Percentiles rank a stretch among this genome's conserved stretches.
phyloP scores from a whole-genome alignment of 2,797 vertebrate genomes.

The Pachyuromys duprasi region DNA sequence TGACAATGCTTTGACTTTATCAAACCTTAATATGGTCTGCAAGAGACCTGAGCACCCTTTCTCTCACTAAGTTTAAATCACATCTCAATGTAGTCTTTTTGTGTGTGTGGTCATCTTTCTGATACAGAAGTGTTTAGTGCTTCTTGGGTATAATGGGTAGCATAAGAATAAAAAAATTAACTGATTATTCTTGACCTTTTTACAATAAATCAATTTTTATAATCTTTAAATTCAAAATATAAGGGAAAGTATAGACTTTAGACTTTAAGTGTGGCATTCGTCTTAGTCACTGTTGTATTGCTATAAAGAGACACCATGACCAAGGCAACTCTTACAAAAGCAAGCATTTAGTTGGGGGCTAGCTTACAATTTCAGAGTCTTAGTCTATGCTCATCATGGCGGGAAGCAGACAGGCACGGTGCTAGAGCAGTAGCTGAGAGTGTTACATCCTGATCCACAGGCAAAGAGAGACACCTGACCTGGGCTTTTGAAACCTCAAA shows the following conservation, averaged over 20 bases:
- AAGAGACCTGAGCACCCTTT: conserved; percentile 71
- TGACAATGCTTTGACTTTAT: conserved; percentile 58
- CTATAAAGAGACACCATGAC: neutral
- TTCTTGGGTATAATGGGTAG: conserved; percentile 84
- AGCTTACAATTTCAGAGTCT: neutral
- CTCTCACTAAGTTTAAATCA: conserved; percentile 80
- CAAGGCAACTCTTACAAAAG: neutral
- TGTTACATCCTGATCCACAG: neutral
- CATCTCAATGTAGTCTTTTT: conserved; percentile 80
- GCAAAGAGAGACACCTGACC: neutral
- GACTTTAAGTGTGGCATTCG: neutral
- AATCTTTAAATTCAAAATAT: conserved; percentile 74
- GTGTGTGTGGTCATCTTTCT: conserved; percentile 70
- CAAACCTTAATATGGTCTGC: neutral
- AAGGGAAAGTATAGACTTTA: neutral
- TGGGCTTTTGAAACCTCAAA: neutral
- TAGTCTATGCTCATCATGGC: neutral
- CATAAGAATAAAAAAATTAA: conserved; percentile 86
- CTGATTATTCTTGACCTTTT: conserved; percentile 89
- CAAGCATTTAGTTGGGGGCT: neutral
- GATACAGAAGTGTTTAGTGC: conserved; percentile 84
- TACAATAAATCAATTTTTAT: conserved; percentile 86
- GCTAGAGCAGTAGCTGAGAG: neutral
- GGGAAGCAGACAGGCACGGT: neutral
- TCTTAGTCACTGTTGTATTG: neutral